phyloP scores from a whole-genome alignment of 1,140 invertebrate genomes.

The Eubasilissa regina region DNA sequence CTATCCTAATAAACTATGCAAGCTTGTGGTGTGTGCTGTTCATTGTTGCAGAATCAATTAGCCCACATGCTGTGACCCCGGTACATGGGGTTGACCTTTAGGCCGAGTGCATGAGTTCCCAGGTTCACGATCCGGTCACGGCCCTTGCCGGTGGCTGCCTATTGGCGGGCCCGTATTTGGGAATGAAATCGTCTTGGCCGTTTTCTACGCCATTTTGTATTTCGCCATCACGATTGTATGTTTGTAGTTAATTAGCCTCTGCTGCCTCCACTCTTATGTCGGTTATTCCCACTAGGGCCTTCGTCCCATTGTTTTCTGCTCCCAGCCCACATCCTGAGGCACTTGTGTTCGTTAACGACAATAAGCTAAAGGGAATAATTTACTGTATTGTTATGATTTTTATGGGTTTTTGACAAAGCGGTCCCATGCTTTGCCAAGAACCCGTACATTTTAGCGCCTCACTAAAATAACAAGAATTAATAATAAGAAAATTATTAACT shows the following conservation, averaged over 20 bases:
- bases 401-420: too few relatives aligned
- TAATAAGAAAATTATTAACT: too few relatives aligned
- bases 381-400: too few relatives aligned
- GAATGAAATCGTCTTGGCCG: neutral
- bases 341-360: neutral
- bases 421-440: too few relatives aligned
- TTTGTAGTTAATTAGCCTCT: slow-evolving; percentile 18
- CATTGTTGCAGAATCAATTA: too few relatives aligned
- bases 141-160: neutral
- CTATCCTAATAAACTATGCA: too few relatives aligned
- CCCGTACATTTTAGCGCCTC: too few relatives aligned
- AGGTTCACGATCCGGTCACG: slow-evolving; percentile 5
- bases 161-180: slow-evolving; percentile 17
- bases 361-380: neutral
- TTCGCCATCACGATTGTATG: neutral
- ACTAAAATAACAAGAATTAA: too few relatives aligned
- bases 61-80: too few relatives aligned
- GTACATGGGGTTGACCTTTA: too few relatives aligned
- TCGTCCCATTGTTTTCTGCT: neutral
- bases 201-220: neutral
- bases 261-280: slow-evolving; percentile 3
- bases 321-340: neutral
- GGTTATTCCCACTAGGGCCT: neutral
- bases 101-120: neutral
- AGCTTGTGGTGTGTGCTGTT: too few relatives aligned